Evolutionary conservation across 2,797 vertebrate species (phyloP).

Genomic region (Emydoidea blandingii): DNA sequence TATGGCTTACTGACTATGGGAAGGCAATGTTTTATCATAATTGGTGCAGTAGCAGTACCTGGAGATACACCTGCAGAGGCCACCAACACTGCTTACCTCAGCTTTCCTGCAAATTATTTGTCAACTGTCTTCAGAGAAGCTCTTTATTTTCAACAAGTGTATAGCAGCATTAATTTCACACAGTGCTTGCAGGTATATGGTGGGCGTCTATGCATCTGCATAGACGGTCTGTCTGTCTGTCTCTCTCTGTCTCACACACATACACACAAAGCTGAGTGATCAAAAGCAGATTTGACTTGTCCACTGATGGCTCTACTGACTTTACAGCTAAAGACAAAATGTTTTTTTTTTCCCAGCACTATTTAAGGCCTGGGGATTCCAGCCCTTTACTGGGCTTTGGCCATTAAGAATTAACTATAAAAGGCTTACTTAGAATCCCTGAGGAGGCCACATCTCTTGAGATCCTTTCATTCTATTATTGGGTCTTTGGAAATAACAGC

Average conservation of each 20-base stretch:
- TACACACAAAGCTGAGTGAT: not conserved
- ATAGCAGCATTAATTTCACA: not conserved
- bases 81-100: not conserved
- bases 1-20: not conserved
- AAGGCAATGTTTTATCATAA: not conserved
- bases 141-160: not conserved
- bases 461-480: not conserved
- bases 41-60: not conserved
- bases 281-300: not conserved
- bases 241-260: too few relatives aligned
- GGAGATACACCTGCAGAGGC: not conserved
- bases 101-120: slow-evolving; percentile 19
- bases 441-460: not conserved
- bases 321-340: not conserved
- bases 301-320: not conserved
- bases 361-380: not conserved
- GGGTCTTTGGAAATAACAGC: not conserved
- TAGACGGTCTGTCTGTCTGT: not conserved
- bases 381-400: not conserved
- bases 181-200: not conserved
- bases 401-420: not conserved
- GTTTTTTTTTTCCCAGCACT: not conserved
- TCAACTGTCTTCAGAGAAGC: slow-evolving; percentile 27
- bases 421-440: not conserved
- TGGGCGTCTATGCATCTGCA: not conserved